phyloP scores from a whole-genome alignment of 2,797 vertebrate species.

The Perodicticus potto region DNA sequence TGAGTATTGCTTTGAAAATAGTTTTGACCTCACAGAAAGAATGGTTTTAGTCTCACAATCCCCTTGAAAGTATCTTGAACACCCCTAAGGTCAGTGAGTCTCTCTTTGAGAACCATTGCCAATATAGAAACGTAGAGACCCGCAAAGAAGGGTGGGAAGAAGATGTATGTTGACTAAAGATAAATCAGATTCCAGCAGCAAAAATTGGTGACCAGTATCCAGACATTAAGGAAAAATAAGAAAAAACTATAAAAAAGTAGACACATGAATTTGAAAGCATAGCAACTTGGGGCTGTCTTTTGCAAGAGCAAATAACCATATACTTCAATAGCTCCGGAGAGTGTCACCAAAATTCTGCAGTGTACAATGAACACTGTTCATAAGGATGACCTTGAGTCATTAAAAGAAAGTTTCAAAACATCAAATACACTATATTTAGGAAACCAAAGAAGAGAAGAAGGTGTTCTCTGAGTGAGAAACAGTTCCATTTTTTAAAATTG shows the following conservation, averaged over 20 bases:
- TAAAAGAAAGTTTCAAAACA: conserved; percentile 58
- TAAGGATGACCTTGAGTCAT: conserved; percentile 47
- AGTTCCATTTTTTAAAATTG: conserved; percentile 3
- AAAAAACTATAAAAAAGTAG: conserved; percentile 50
- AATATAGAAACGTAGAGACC: not conserved
- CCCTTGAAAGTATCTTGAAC: not conserved
- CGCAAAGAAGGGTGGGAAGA: not conserved
- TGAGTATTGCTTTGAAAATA: not conserved
- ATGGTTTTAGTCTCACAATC: not conserved
- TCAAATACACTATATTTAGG: conserved; percentile 12
- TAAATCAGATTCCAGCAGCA: conserved; percentile 51
- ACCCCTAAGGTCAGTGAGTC: not conserved
- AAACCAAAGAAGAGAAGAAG: not conserved
- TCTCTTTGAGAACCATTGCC: not conserved
- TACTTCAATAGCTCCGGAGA: conserved; percentile 14
- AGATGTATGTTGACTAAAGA: conserved; percentile 39
- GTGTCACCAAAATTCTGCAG: not conserved
- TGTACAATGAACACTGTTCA: conserved; percentile 17
- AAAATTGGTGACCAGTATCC: conserved; percentile 48
- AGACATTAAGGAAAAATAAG: conserved; percentile 23
- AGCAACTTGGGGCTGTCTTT: not conserved
- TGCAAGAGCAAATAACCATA: conserved; percentile 25
- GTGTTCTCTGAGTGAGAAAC: conserved; percentile 6
- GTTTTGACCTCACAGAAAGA: not conserved
- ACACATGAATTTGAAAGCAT: conserved; percentile 24